Evolutionary conservation across 1,140 invertebrate genomes (phyloP).

Genomic region (Popillia japonica): DNA sequence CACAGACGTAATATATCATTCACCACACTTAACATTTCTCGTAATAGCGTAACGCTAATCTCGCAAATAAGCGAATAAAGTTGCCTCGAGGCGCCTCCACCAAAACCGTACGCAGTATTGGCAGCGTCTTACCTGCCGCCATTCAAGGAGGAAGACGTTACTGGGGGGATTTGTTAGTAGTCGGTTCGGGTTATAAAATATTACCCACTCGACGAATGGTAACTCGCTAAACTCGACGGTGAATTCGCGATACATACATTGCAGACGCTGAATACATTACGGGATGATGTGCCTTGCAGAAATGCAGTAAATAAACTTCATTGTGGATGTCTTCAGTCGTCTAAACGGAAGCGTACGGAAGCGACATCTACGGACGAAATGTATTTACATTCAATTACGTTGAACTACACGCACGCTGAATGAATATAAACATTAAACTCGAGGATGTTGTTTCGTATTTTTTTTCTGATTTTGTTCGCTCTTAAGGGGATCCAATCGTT

Average conservation of each 20-base stretch:
- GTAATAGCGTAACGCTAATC: background rate
- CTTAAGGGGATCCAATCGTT: no score
- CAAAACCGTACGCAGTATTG: background rate
- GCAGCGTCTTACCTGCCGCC: background rate
- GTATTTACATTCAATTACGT: background rate
- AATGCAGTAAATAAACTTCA: conserved; percentile 3
- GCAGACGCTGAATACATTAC: background rate
- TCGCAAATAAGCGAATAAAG: background rate
- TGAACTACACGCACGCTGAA: no score
- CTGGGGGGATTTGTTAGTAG: background rate
- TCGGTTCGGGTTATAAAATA: background rate
- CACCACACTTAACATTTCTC: background rate
- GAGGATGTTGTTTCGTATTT: no score
- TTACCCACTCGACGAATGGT: background rate
- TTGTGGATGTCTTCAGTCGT: background rate
- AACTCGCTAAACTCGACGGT: background rate
- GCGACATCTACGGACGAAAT: background rate
- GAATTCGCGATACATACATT: background rate
- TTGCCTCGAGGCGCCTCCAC: background rate
- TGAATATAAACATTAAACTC: no score
- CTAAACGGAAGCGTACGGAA: no score
- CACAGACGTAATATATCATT: background rate
- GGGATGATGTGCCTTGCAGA: background rate
- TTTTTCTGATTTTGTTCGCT: no score
- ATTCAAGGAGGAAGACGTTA: background rate